These are phyloP conservation scores for Kradibia gibbosae DNA, from an alignment of 1,140 invertebrate species.

Conservation along the genomic window DNA sequence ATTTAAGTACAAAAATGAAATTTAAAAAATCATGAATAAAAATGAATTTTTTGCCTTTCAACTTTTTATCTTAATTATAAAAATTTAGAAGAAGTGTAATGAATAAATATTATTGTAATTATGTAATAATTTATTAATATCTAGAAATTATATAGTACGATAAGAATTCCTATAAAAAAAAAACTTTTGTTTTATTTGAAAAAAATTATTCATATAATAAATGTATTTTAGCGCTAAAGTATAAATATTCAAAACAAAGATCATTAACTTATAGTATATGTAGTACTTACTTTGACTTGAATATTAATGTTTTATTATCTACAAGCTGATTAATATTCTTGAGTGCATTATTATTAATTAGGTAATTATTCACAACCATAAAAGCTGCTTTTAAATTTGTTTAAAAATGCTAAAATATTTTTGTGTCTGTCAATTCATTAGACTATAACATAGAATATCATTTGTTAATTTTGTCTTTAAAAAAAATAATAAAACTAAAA, in stretches of 20 bases:
- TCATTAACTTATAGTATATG: not conserved
- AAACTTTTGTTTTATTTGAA: too few relatives aligned
- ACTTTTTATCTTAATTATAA: too few relatives aligned
- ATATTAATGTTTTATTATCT: slow-evolving; percentile 90
- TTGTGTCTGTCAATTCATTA: slow-evolving; percentile 92
- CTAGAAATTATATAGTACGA: not conserved
- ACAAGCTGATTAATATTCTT: slow-evolving; percentile 85
- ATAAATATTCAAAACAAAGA: too few relatives aligned
- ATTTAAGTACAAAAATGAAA: slow-evolving; percentile 32
- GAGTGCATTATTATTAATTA: slow-evolving; percentile 72
- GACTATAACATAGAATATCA: slow-evolving; percentile 72
- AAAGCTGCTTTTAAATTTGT: slow-evolving; percentile 87
- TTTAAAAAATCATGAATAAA: slow-evolving; percentile 35
- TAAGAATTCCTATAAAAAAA: slow-evolving; percentile 24
- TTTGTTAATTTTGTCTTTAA: not conserved
- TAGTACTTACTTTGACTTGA: slow-evolving; percentile 86
- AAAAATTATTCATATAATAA: too few relatives aligned
- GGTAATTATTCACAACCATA: slow-evolving; percentile 86
- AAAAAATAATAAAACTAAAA: too few relatives aligned
- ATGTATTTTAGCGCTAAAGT: too few relatives aligned
- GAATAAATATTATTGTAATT: too few relatives aligned
- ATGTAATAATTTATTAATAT: too few relatives aligned
- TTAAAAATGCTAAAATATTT: slow-evolving; percentile 87
- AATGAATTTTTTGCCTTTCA: too few relatives aligned
- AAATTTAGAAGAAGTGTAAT: too few relatives aligned